These are phyloP conservation scores for Clarias platycephalus DNA, from an alignment of 2,797 vertebrate genomes.

Conservation along the genomic window DNA sequence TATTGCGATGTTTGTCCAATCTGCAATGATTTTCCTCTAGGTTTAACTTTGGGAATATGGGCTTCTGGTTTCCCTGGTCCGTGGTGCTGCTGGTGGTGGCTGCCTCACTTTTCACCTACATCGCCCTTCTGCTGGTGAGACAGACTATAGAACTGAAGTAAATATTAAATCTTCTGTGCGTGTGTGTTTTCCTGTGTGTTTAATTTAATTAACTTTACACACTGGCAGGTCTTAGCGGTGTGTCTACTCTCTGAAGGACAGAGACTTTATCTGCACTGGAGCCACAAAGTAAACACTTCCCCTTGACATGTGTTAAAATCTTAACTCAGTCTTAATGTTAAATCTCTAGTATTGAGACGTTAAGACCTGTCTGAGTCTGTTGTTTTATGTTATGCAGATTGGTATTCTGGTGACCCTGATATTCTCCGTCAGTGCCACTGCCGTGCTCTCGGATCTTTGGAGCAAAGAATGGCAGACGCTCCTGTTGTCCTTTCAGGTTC, in stretches of 20 bases:
- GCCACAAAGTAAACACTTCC: constrained; percentile 83
- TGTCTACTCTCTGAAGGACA: constrained; percentile 87
- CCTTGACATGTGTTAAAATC: neutral
- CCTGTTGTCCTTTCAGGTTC: constrained; percentile 85
- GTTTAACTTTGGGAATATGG: constrained; percentile 80
- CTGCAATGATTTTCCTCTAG: constrained; percentile 59
- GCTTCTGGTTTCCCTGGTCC: constrained; percentile 90
- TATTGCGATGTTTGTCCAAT: neutral
- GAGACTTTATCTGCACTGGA: constrained; percentile 84
- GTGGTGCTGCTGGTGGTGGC: constrained; percentile 78
- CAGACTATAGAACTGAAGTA: constrained; percentile 58
- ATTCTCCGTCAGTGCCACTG: constrained; percentile 70
- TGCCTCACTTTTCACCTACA: constrained; percentile 76
- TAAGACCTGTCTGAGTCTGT: neutral
- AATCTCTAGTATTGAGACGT: neutral
- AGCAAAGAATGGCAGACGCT: constrained; percentile 82
- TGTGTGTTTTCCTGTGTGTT: neutral
- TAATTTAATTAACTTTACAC: neutral
- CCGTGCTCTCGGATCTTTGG: constrained; percentile 77
- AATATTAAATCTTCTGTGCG: neutral
- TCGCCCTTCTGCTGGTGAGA: constrained; percentile 83
- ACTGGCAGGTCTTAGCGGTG: constrained; percentile 79
- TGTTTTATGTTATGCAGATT: constrained; percentile 67
- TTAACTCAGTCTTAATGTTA: neutral
- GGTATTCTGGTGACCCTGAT: constrained; percentile 73